A percentile compares a stretch with the other conserved stretches of the same genome.
Conservation (phyloP, 2,888 invertebrate genomes). For the Mesochorus sp. region DNA sequence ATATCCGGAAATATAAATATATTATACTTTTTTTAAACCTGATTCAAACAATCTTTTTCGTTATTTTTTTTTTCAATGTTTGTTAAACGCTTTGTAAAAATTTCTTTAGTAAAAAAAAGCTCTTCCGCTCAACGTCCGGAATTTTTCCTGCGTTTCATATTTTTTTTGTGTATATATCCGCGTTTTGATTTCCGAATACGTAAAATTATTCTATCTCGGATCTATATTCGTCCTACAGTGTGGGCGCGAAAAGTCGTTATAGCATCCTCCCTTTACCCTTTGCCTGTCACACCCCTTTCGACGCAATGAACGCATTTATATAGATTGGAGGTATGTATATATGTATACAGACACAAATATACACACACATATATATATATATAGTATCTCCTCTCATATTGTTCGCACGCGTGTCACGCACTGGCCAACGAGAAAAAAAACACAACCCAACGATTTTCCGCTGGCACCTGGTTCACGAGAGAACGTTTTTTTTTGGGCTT, state of each 20-base stretch:
- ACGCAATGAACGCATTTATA: conserved; percentile 32
- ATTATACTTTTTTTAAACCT: no score
- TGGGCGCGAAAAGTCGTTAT: conserved; percentile 26
- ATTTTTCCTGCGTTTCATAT: no score
- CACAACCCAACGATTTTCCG: conserved; percentile 77
- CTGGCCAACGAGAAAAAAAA: conserved; percentile 73
- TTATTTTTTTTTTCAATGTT: no score
- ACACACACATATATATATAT: background rate
- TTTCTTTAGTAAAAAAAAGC: no score
- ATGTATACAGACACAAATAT: background rate
- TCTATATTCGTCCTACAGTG: conserved; percentile 5
- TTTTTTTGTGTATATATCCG: no score
- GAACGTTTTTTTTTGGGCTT: conserved; percentile 62
- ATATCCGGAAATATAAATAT: no score
- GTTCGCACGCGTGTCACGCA: conserved; percentile 78
- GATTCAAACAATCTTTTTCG: no score
- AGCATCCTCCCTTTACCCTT: conserved; percentile 18
- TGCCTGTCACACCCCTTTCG: conserved; percentile 45
- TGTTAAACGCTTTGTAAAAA: no score
- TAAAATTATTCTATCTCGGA: conserved; percentile 27
- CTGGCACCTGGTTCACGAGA: conserved; percentile 74
- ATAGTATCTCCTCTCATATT: conserved; percentile 69
- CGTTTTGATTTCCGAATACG: conserved; percentile 19
- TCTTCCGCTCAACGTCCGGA: no score
- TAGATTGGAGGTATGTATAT: conserved; percentile 28